phyloP scores from a whole-genome alignment of 2,797 vertebrate species.

The Eptatretus atami region DNA sequence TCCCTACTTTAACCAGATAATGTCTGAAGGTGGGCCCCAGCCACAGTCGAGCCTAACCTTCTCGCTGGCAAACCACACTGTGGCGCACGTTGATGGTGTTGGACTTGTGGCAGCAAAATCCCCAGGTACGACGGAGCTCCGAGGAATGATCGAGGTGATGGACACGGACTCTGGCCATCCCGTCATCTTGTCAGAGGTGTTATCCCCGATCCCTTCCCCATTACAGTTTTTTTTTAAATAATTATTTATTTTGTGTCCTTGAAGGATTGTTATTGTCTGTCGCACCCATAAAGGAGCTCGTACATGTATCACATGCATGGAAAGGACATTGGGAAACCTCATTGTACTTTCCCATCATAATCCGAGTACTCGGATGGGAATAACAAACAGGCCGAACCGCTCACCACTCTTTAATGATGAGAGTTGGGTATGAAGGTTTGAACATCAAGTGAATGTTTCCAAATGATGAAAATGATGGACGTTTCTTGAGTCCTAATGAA shows the following conservation, averaged over 20 bases:
- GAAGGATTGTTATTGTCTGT: too few species aligned
- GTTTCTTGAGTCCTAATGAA: too few species aligned
- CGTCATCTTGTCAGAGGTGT: constrained; percentile 42
- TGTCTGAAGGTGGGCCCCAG: constrained; percentile 73
- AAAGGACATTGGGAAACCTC: not conserved
- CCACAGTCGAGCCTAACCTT: constrained; percentile 76
- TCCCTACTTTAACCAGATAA: constrained; percentile 22
- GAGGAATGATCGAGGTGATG: constrained; percentile 44
- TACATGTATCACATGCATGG: not conserved
- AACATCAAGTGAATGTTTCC: too few species aligned
- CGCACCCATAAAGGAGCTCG: too few species aligned
- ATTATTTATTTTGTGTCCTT: too few species aligned
- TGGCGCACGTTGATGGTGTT: constrained; percentile 25
- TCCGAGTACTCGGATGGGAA: too few species aligned
- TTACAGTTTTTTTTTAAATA: too few species aligned
- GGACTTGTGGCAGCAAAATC: constrained; percentile 33
- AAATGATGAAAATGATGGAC: too few species aligned
- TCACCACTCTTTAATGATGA: too few species aligned
- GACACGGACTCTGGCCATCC: constrained; percentile 58
- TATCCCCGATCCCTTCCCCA: not conserved
- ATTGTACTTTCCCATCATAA: constrained; percentile 6
- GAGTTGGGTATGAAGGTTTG: too few species aligned
- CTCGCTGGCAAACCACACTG: constrained; percentile 22
- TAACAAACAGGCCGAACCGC: too few species aligned
- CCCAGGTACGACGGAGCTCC: constrained; percentile 36